Conservation (phyloP, 2,888 invertebrate genomes). For the Cenopis cana region DNA sequence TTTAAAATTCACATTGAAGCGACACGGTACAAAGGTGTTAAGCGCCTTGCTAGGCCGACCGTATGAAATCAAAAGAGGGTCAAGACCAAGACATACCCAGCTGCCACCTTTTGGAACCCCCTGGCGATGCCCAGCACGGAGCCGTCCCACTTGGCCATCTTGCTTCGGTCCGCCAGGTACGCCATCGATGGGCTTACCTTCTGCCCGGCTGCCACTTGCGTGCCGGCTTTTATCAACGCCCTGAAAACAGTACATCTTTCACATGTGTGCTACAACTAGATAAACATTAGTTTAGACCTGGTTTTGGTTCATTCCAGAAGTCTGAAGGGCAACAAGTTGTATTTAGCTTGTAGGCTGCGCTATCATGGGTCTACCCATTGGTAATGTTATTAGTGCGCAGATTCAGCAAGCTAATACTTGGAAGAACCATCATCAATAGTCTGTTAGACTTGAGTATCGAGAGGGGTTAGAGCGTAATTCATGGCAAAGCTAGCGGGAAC, state of each 20-base stretch:
- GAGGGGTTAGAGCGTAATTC: too few relatives aligned
- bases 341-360: too few relatives aligned
- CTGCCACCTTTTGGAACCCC: constrained; percentile 86
- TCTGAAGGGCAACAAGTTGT: too few relatives aligned
- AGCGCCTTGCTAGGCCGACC: too few relatives aligned
- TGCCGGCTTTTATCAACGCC: constrained; percentile 92
- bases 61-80: background rate
- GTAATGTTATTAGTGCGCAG: too few relatives aligned
- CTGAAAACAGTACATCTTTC: constrained; percentile 64
- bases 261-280: background rate
- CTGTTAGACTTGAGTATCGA: too few relatives aligned
- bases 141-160: constrained; percentile 64
- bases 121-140: constrained; percentile 81
- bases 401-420: too few relatives aligned
- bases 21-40: background rate
- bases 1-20: too few relatives aligned
- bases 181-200: constrained; percentile 87
- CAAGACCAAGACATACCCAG: constrained; percentile 75
- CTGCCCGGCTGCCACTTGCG: constrained; percentile 85
- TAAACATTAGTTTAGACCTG: background rate
- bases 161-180: constrained; percentile 62
- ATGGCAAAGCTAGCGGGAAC: too few relatives aligned
- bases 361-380: too few relatives aligned
- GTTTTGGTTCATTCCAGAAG: too few relatives aligned
- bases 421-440: too few relatives aligned